Conservation (phyloP, 2,113 vertebrate species). For the Calidris pugnax region DNA sequence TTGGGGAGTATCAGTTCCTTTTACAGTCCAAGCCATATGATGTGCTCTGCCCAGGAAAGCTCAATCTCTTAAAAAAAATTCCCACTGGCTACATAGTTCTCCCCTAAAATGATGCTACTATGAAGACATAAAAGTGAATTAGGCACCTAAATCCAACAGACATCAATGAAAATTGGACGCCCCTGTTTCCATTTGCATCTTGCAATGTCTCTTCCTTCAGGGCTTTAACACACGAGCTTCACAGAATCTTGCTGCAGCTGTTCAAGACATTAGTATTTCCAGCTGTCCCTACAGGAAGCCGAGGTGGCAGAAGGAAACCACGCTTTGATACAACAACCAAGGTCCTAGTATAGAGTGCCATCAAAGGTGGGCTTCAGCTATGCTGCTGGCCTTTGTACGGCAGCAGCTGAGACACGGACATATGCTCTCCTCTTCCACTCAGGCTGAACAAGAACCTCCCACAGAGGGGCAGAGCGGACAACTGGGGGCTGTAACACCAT, state of each 20-base stretch:
- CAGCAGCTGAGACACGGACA: constrained; percentile 42
- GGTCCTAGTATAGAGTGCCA: neutral
- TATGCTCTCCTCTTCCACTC: neutral
- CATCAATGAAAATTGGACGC: neutral
- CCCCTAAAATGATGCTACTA: neutral
- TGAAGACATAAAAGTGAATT: neutral
- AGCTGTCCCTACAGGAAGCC: constrained; percentile 41
- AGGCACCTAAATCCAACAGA: neutral
- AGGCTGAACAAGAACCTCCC: neutral
- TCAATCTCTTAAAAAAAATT: neutral
- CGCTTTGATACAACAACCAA: neutral
- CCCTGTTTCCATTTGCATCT: neutral
- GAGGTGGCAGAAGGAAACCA: neutral
- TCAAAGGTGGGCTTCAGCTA: constrained; percentile 18
- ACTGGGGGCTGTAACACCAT: neutral
- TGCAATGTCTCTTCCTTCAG: neutral
- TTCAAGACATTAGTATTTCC: neutral
- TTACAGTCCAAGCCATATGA: neutral
- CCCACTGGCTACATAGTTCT: neutral
- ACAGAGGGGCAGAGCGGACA: neutral
- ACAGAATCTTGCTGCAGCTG: constrained; percentile 25
- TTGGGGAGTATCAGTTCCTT: neutral
- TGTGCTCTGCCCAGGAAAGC: neutral
- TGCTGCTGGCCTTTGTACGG: neutral
- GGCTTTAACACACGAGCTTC: neutral